These are phyloP conservation scores for Melanostoma scalare DNA, from an alignment of 2,888 invertebrate species.

Conservation along the genomic window DNA sequence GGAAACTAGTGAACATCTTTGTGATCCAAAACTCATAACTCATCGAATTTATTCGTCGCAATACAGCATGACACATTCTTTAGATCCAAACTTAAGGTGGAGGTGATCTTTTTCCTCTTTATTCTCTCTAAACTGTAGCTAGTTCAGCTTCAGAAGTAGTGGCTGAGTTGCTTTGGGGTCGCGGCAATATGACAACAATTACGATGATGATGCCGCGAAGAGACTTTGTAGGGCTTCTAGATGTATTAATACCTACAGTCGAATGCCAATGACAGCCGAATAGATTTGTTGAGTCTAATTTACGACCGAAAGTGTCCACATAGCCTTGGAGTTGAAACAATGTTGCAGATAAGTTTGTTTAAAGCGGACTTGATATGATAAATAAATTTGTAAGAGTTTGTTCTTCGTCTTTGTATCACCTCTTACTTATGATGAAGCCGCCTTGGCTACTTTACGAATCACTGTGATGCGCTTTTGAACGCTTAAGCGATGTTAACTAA, in stretches of 20 bases:
- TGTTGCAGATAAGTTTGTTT: slow-evolving; percentile 40
- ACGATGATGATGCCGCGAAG: slow-evolving; percentile 37
- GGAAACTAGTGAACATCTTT: slow-evolving; percentile 58
- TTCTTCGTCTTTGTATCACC: no score
- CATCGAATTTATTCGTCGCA: slow-evolving; percentile 72
- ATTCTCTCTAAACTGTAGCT: slow-evolving; percentile 1
- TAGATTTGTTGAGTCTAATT: slow-evolving; percentile 54
- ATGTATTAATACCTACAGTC: slow-evolving; percentile 55
- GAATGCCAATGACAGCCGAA: slow-evolving; percentile 52
- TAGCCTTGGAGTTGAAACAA: slow-evolving; percentile 39
- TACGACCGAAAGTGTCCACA: slow-evolving; percentile 50
- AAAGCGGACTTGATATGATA: background rate
- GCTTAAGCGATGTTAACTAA: no score
- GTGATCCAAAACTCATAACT: slow-evolving; percentile 66
- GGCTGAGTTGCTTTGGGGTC: slow-evolving; percentile 27
- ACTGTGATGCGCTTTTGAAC: no score
- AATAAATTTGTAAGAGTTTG: no score
- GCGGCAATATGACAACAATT: slow-evolving; percentile 32
- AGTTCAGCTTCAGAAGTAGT: slow-evolving; percentile 6
- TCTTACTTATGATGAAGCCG: no score
- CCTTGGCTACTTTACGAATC: no score
- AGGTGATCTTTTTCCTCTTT: slow-evolving; percentile 34
- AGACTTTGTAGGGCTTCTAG: slow-evolving; percentile 39
- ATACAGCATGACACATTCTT: slow-evolving; percentile 73
- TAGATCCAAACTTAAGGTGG: slow-evolving; percentile 68